Base-by-base conservation (phyloP, 1,140 invertebrate genomes). In the Atta colombica region DNA sequence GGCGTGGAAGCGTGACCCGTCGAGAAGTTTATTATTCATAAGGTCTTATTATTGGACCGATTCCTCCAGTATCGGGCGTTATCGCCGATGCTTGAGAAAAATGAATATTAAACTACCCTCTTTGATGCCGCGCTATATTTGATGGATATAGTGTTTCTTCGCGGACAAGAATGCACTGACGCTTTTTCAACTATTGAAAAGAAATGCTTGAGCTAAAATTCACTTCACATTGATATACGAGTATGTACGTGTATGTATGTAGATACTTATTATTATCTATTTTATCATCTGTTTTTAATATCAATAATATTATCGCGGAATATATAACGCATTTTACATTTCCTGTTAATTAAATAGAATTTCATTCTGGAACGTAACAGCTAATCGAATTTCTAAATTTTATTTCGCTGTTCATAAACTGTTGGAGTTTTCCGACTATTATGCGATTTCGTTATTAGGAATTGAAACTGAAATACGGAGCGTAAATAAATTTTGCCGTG, bases 21-120 rank as follows among this genome's bases (percentile, higher is more conserved):
- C 85, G 87, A 85, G 66, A 84, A 60, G 77, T 91, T 90, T 87
- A 90, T 91, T 91, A 91, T 91, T 90, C 87, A 85, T 87, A 80
- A 85, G 86, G 60, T 81, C 69, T 89, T 85, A 89, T 89, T 87
- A 81, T 82, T 87, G 63, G 51, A 53, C 60, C 77, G 82, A 87
- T 89, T 87, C 65, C 58, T 69, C 51, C 75, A 82, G 81, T 88
- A 81, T 72, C 68, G 85, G 78, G 66, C 45, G 78, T 63, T 82
- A 65, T 75, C 86, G 74, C n/a, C 12, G 82, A n/a, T 53, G 82
- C 75, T 78, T 66, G 82, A 78, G 63, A 78, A 84, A 84, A 84
- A 84, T 84, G 80, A 84, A 84, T 84, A 84, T 75, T 84, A 84
- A 84, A 84, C 69, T 74, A 74, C 49, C 25, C 80, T 75, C 55